Percentiles rank a stretch among this genome's conserved stretches.
These are phyloP conservation scores for Agrypnus murinus DNA, from an alignment of 2,888 invertebrate genomes.

Conservation along the genomic window DNA sequence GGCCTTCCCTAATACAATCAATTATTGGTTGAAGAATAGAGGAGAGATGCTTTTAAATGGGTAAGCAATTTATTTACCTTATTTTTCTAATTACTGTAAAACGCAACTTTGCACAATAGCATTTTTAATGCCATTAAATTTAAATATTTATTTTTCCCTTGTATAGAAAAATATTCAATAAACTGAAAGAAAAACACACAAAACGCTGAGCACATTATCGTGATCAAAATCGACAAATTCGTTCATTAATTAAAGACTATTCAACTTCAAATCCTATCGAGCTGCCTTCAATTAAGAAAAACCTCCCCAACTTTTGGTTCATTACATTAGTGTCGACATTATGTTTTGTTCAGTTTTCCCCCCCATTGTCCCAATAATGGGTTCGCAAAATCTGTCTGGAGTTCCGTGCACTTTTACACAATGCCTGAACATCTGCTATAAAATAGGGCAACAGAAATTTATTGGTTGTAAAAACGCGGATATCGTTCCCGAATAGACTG, in stretches of 20 bases:
- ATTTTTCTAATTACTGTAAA: no score
- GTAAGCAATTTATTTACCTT: conserved; percentile 69
- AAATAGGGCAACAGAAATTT: conserved; percentile 38
- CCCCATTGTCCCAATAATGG: conserved; percentile 22
- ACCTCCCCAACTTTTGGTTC: conserved; percentile 13
- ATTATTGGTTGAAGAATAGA: conserved; percentile 88
- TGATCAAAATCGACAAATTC: conserved; percentile 5
- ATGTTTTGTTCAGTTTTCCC: conserved; percentile 12
- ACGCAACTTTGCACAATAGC: no score
- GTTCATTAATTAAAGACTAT: conserved; percentile 19
- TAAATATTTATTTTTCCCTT: no score
- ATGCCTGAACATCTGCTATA: conserved; percentile 37
- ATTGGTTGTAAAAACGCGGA: conserved; percentile 41
- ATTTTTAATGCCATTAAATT: no score
- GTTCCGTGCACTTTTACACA: conserved; percentile 19
- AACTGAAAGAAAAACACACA: no score
- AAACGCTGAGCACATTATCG: not conserved
- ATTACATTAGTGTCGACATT: conserved; percentile 17
- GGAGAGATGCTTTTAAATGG: conserved; percentile 89
- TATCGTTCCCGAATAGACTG: conserved; percentile 40
- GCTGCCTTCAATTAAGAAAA: conserved; percentile 17
- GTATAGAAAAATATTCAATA: no score
- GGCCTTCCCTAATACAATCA: conserved; percentile 86
- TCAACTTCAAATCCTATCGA: conserved; percentile 8
- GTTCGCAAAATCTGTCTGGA: conserved; percentile 21